Percentiles rank a stretch among this genome's conserved stretches.
Conservation (phyloP, 53 echinoderm and acorn worm genomes). For the Apostichopus leukothele region DNA sequence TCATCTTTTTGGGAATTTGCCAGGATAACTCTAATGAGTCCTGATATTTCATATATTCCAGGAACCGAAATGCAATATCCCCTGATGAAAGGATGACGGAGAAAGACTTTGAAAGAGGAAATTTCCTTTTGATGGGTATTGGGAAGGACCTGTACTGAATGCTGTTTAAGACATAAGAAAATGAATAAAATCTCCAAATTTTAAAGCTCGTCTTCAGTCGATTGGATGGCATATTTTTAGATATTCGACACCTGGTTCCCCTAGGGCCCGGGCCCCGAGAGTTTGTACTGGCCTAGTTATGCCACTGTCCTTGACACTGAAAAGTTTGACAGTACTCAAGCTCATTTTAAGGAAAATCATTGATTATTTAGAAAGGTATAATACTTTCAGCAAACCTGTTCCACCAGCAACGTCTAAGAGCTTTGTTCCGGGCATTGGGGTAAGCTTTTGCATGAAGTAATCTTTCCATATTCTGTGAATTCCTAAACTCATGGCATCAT, state of each 20-base stretch:
- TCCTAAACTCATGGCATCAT: conserved; percentile 96
- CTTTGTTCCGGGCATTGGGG: conserved; percentile 81
- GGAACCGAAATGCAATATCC: conserved; percentile 90
- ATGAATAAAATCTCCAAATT: too few relatives aligned
- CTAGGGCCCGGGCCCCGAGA: too few relatives aligned
- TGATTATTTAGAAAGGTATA: not conserved
- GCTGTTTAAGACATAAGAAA: too few relatives aligned
- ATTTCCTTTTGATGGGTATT: too few relatives aligned
- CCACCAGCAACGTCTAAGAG: conserved; percentile 95
- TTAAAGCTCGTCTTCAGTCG: too few relatives aligned
- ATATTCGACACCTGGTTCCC: too few relatives aligned
- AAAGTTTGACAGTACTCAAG: too few relatives aligned
- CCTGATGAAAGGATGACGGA: conserved; percentile 46
- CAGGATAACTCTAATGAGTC: conserved; percentile 22
- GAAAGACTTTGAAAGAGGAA: not conserved
- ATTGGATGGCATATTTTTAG: too few relatives aligned
- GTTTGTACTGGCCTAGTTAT: too few relatives aligned
- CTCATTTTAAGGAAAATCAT: too few relatives aligned
- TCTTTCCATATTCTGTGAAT: conserved; percentile 97
- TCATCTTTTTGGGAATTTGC: conserved; percentile 39
- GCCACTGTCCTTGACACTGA: too few relatives aligned
- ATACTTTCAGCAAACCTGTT: conserved; percentile 63
- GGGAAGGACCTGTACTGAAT: too few relatives aligned
- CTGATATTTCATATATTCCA: conserved; percentile 69
- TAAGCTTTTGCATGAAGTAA: conserved; percentile 77